Conservation (phyloP, 1,140 invertebrate species). For the Tetraneura akinire region DNA sequence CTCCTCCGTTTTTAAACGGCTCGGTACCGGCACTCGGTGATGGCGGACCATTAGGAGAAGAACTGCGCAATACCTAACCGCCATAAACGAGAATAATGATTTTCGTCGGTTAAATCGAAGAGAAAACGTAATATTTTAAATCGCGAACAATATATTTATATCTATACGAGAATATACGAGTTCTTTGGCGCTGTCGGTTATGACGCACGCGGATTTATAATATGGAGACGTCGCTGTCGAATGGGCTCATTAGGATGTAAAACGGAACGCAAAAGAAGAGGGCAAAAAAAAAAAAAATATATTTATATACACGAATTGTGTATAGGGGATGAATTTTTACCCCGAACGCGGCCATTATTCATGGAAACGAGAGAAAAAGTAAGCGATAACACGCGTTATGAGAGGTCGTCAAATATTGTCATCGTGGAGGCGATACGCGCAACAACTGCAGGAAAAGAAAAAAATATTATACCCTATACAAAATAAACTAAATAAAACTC, state of each 20-base stretch:
- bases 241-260: not conserved
- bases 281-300: not conserved
- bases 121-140: conserved; percentile 25
- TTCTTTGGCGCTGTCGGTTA: not conserved
- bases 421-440: too few species aligned
- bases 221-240: not conserved
- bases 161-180: not conserved
- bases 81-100: not conserved
- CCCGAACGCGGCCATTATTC: not conserved
- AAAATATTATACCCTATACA: not conserved
- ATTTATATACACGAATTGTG: too few species aligned
- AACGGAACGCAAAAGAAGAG: not conserved
- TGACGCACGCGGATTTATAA: conserved; percentile 15
- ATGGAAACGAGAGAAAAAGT: not conserved
- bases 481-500: too few species aligned
- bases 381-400: not conserved
- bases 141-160: not conserved
- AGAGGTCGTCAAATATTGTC: conserved; percentile 36
- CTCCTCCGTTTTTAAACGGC: not conserved
- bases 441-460: not conserved
- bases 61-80: too few species aligned
- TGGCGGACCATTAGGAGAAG: not conserved
- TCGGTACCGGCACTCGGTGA: not conserved
- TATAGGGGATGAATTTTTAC: not conserved
- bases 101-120: not conserved